Evolutionary conservation across 1,140 invertebrate genomes (phyloP).

Genomic region (Lysiphlebus fabarum): DNA sequence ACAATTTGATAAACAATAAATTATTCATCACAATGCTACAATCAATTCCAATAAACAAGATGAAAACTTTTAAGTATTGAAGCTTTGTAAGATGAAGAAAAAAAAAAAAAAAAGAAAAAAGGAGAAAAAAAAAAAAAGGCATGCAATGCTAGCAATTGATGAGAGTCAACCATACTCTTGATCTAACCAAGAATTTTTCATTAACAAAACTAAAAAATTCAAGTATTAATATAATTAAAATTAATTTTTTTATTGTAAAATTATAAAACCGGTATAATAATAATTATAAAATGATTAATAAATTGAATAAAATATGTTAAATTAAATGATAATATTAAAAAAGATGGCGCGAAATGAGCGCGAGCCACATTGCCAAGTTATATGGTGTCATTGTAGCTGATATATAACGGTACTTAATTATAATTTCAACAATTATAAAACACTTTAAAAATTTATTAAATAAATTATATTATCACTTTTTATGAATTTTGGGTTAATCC

Average conservation of each 20-base stretch:
- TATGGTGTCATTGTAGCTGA: slow-evolving; percentile 34
- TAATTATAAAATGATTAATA: slow-evolving; percentile 10
- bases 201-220: too few relatives aligned
- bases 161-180: slow-evolving; percentile 4
- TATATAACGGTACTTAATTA: slow-evolving; percentile 1
- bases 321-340: slow-evolving; percentile 27
- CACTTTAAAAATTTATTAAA: slow-evolving; percentile 34
- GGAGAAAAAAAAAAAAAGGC: slow-evolving; percentile 9
- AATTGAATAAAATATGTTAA: neutral
- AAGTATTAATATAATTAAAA: too few relatives aligned
- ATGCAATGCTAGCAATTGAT: slow-evolving; percentile 14
- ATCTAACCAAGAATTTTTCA: slow-evolving; percentile 20
- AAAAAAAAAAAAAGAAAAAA: slow-evolving; percentile 4
- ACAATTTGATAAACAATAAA: neutral
- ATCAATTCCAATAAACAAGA: slow-evolving; percentile 6
- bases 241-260: slow-evolving; percentile 1
- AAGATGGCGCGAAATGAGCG: slow-evolving; percentile 41
- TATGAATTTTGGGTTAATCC: slow-evolving; percentile 31
- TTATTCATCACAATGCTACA: neutral
- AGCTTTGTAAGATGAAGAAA: neutral
- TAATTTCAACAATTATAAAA: slow-evolving; percentile 4
- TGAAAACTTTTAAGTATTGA: slow-evolving; percentile 3
- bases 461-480: slow-evolving; percentile 28
- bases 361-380: slow-evolving; percentile 40
- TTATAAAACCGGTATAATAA: neutral